These are phyloP conservation scores for Amazona vittata DNA, from an alignment of 2,113 vertebrate genomes.

Conservation along the genomic window DNA sequence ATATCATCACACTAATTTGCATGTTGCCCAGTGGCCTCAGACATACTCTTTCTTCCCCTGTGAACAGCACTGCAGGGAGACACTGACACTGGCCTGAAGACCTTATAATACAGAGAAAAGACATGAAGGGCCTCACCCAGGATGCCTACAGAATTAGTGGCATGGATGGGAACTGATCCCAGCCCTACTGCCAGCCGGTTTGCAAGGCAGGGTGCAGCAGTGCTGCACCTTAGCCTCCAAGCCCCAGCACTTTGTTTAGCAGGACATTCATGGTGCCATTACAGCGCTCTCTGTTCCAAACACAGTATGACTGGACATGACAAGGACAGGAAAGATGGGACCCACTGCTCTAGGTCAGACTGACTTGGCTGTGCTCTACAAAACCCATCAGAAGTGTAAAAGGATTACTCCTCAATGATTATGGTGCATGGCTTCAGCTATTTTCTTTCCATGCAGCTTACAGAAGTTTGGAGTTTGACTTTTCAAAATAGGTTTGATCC, in stretches of 20 bases:
- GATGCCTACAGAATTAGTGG: not conserved
- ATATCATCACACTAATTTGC: fast-evolving
- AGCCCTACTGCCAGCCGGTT: not conserved
- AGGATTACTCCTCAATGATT: not conserved
- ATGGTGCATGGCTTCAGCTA: not conserved
- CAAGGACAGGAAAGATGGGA: not conserved
- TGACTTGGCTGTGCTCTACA: not conserved
- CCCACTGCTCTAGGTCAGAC: not conserved
- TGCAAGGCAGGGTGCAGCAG: not conserved
- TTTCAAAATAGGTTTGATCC: not conserved
- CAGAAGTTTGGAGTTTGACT: not conserved
- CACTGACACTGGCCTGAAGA: not conserved
- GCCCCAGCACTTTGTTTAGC: not conserved
- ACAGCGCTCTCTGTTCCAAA: not conserved
- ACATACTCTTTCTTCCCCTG: not conserved
- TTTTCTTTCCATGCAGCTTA: not conserved
- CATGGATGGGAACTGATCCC: fast-evolving
- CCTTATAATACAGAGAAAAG: not conserved
- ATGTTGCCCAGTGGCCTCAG: not conserved
- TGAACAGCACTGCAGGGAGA: fast-evolving
- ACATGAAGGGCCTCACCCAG: fast-evolving
- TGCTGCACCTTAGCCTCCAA: fast-evolving
- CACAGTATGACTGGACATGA: fast-evolving
- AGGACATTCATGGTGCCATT: fast-evolving
- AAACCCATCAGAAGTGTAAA: not conserved